Percentiles rank a stretch among this genome's conserved stretches.
These are phyloP conservation scores for Manacus vitellinus DNA, from an alignment of 2,113 vertebrate species.

Conservation along the genomic window DNA sequence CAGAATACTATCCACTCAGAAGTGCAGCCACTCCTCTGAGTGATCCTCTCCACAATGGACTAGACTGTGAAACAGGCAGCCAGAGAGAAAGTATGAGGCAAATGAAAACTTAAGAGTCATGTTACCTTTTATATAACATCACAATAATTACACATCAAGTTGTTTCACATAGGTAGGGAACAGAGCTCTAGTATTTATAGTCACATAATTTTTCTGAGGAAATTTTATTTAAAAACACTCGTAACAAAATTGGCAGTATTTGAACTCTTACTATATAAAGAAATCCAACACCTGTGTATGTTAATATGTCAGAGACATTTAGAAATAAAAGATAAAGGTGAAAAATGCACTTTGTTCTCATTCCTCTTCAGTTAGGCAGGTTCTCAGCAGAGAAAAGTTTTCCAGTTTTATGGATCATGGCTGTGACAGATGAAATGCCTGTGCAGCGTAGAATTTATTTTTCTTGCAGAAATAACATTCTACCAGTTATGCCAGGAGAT, in stretches of 20 bases:
- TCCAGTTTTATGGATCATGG: conserved; percentile 29
- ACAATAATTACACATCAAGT: background rate
- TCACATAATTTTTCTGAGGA: background rate
- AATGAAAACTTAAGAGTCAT: background rate
- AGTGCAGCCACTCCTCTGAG: background rate
- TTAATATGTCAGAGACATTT: background rate
- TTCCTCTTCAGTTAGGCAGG: background rate
- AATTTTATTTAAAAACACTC: conserved; percentile 9
- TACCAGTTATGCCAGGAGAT: conserved; percentile 25
- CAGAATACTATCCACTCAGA: background rate
- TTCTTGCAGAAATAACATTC: conserved; percentile 40
- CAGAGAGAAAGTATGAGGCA: background rate
- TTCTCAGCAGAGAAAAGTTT: conserved; percentile 8
- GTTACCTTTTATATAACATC: background rate
- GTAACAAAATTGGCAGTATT: background rate
- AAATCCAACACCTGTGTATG: background rate
- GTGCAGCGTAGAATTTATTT: conserved; percentile 25
- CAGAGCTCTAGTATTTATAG: background rate
- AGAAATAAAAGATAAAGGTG: conserved; percentile 14
- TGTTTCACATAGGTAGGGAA: background rate
- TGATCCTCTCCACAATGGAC: background rate
- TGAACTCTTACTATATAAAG: background rate
- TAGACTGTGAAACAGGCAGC: background rate
- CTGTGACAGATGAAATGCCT: conserved; percentile 33
- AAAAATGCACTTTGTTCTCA: background rate